phyloP scores from a whole-genome alignment of 2,113 vertebrate genomes.

The Pteruthius melanotis region DNA sequence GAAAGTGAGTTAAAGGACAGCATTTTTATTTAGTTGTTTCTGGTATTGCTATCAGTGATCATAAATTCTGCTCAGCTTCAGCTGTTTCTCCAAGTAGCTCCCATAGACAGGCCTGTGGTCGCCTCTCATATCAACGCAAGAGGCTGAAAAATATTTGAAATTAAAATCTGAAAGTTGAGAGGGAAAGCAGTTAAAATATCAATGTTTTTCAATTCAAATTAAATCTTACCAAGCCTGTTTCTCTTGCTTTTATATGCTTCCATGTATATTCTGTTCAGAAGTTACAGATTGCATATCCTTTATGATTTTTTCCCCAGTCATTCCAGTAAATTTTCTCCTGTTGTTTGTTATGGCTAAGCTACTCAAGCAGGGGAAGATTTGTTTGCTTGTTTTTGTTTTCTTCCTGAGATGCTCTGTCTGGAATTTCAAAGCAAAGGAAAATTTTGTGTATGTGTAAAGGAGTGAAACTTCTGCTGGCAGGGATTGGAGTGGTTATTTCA shows the following conservation, averaged over 20 bases:
- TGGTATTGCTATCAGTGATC: not conserved
- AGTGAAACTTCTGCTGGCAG: not conserved
- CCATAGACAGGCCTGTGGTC: not conserved
- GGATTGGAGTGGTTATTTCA: not conserved
- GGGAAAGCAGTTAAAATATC: not conserved
- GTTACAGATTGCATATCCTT: not conserved
- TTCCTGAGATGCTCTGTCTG: not conserved
- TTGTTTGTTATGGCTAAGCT: not conserved
- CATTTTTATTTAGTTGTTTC: not conserved
- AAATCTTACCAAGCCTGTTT: not conserved
- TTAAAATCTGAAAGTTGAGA: not conserved
- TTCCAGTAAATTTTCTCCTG: not conserved
- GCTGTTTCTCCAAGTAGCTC: not conserved
- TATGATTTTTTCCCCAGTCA: not conserved
- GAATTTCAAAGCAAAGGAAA: not conserved
- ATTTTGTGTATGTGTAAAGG: not conserved
- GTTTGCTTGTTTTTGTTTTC: not conserved
- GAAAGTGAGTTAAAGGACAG: not conserved
- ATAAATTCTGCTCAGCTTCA: not conserved
- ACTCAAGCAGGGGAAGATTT: not conserved
- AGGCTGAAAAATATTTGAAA: not conserved
- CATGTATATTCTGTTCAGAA: not conserved
- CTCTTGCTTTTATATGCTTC: not conserved
- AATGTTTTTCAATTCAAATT: not conserved
- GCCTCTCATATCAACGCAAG: not conserved